Base-by-base conservation (phyloP, 1,140 invertebrate genomes). In the Diorhabda elongata region DNA sequence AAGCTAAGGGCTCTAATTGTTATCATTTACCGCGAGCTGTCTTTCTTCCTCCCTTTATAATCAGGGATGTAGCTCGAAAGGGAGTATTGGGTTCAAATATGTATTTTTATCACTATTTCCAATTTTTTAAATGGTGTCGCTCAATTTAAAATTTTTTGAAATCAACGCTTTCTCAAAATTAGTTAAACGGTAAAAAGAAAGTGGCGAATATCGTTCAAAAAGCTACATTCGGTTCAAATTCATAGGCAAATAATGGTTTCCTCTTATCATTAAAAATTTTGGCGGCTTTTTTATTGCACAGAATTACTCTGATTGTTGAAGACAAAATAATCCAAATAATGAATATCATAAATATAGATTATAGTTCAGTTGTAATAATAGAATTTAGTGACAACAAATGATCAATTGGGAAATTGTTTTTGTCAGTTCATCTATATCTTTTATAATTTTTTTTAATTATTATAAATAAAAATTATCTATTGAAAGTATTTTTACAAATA, bases 1-100 rank as follows among this genome's bases (percentile, higher is more conserved):
- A 60, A 70, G 73, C 70, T 57, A 68, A 72, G 68, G 59, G 68
- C 57, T 72, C 67, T 76, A 76, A 76, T 76, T 76, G 75, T 76
- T 76, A 72, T 75, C 73, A 71, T 74, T 76, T 73, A 68, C 67
- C 59, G 44, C 45, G 52, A 11, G 41, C 11, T 11, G 61, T 5
- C 44, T 44, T 63, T 52, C 45, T 63, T 44, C 41, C 61, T 43
- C n/a, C 64, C 64, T 42, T 66, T 9, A 63, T 26, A 45, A 11
- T n/a, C 45, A 26, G 11, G 5, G 61, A 41, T 11, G 61, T 11
- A 44, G 61, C 11, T 45, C 61, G 43, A 43, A 11, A 44, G n/a
- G 7, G 43, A 11, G 42, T 44, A 44, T 63, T n/a, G 42, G 69
- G 65, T 63, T 67, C 61, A 61, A 56, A 9, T 43, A 44, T 45